A percentile compares a stretch with the other conserved stretches of the same genome.
phyloP scores from a whole-genome alignment of 2,888 invertebrate genomes.

The Drosophila infuscata region DNA sequence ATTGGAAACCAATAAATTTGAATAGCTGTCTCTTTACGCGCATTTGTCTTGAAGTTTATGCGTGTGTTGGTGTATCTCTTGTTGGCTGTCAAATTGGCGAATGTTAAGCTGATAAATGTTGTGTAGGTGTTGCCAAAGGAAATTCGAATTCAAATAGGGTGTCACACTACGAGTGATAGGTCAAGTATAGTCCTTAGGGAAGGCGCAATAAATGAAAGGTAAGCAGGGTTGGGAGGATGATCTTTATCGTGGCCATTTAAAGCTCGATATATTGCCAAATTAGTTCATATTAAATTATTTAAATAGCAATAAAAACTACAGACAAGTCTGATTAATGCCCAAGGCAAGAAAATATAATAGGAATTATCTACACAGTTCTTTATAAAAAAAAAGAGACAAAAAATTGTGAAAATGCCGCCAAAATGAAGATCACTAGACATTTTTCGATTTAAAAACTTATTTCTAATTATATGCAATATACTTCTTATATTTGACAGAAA shows the following conservation, averaged over 20 bases:
- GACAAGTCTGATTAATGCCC: background rate
- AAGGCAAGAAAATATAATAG: background rate
- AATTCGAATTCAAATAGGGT: conserved; percentile 8
- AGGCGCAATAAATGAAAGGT: background rate
- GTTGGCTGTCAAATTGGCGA: conserved; percentile 34
- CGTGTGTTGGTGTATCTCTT: conserved; percentile 5
- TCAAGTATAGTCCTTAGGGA: background rate
- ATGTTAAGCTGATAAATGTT: conserved; percentile 41
- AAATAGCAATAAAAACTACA: background rate
- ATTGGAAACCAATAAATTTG: conserved; percentile 78
- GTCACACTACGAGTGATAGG: background rate
- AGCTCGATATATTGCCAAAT: background rate
- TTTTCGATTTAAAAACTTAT: background rate
- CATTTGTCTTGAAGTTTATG: conserved; percentile 41
- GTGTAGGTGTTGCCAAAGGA: conserved; percentile 32
- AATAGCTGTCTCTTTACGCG: conserved; percentile 40
- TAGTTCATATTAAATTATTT: background rate
- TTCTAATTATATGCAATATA: background rate
- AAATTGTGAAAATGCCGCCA: background rate
- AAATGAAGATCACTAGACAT: background rate
- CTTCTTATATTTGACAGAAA: too few relatives aligned
- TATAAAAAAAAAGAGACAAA: background rate
- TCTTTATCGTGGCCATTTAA: too few relatives aligned
- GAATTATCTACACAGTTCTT: background rate
- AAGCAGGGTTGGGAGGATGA: background rate